phyloP scores from a whole-genome alignment of 2,888 invertebrate genomes.

The Myopa tessellatipennis region DNA sequence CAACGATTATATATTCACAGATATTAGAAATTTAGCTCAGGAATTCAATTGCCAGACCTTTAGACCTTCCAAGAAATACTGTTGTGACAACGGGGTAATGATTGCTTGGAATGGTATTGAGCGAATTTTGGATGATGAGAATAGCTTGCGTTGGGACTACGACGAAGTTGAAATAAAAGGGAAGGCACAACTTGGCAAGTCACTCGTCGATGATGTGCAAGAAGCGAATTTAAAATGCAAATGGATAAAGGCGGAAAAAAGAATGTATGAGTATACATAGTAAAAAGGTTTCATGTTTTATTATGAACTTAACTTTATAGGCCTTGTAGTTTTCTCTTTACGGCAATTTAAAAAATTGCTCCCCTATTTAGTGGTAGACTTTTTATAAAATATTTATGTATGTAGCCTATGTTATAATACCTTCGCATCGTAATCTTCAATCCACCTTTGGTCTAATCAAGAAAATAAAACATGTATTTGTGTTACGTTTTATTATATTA shows the following conservation, averaged over 20 bases:
- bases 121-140: constrained; percentile 65
- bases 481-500: constrained; percentile 56
- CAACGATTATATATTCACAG: constrained; percentile 82
- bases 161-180: constrained; percentile 70
- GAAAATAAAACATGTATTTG: constrained; percentile 21
- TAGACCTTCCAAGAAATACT: constrained; percentile 85
- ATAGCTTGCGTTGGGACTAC: constrained; percentile 60
- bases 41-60: constrained; percentile 75
- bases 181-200: constrained; percentile 55
- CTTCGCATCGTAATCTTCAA: too few relatives aligned
- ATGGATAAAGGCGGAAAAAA: constrained; percentile 57
- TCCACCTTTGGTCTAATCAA: not conserved
- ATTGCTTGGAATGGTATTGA: constrained; percentile 98
- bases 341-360: too few relatives aligned
- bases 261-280: not conserved
- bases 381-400: too few relatives aligned
- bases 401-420: too few relatives aligned
- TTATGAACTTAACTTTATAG: too few relatives aligned
- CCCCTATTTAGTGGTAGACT: too few relatives aligned
- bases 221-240: constrained; percentile 63
- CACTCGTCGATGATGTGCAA: constrained; percentile 54
- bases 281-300: not conserved
- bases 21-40: constrained; percentile 76
- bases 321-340: too few relatives aligned
- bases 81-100: constrained; percentile 99